These are phyloP conservation scores for Lochmaea capreae DNA, from an alignment of 2,888 invertebrate species.

Conservation along the genomic window DNA sequence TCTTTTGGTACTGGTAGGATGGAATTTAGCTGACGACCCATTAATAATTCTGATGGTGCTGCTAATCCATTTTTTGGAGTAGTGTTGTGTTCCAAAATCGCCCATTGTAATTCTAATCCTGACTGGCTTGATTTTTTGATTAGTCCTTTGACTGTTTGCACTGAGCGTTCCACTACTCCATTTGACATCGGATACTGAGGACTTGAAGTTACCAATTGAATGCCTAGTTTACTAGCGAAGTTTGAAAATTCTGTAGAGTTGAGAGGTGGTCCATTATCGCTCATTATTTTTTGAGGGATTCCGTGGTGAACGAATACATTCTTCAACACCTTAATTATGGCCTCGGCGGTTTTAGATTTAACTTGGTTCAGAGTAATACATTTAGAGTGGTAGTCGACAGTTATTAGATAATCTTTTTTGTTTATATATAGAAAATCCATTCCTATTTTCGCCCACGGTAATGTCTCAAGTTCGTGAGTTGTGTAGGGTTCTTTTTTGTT, in stretches of 20 bases:
- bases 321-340: too few relatives aligned
- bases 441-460: too few relatives aligned
- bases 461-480: too few relatives aligned
- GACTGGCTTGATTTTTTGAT: conserved; percentile 1
- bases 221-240: conserved; percentile 37
- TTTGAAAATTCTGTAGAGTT: conserved; percentile 39
- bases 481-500: too few relatives aligned
- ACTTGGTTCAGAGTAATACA: too few relatives aligned
- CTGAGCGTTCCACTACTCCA: conserved; percentile 45
- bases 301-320: conserved; percentile 22
- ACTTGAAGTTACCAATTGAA: conserved; percentile 26
- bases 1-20: too few relatives aligned
- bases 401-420: not conserved
- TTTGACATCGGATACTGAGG: conserved; percentile 40
- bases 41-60: too few relatives aligned
- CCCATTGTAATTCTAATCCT: not conserved
- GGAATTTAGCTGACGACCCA: too few relatives aligned
- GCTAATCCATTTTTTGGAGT: not conserved
- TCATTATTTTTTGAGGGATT: conserved; percentile 34
- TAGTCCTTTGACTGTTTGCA: conserved; percentile 44
- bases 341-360: too few relatives aligned
- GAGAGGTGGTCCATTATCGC: conserved; percentile 42
- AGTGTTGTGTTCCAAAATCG: not conserved
- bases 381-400: too few relatives aligned
- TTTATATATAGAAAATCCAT: too few relatives aligned